Conservation (phyloP, 2,113 vertebrate species). For the Emydocephalus ijimae region DNA sequence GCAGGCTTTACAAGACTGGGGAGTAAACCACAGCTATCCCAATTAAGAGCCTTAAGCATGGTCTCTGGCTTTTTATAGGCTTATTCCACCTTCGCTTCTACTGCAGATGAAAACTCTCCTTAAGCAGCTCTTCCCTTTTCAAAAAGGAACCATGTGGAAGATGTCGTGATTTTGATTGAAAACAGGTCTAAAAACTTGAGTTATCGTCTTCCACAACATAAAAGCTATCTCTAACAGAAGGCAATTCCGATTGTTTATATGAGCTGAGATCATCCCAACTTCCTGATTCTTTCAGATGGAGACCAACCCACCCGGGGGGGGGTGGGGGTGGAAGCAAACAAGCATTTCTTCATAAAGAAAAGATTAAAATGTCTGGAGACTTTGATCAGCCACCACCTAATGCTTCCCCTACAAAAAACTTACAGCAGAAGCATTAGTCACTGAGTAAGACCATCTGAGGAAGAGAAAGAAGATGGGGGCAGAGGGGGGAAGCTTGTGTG, state of each 20-base stretch:
- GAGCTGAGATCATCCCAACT: conserved; percentile 57
- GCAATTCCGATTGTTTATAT: conserved; percentile 55
- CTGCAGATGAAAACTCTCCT: background rate
- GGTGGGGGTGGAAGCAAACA: background rate
- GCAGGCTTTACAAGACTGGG: background rate
- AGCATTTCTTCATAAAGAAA: conserved; percentile 58
- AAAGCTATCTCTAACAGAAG: conserved; percentile 57
- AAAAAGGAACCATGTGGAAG: conserved; percentile 46
- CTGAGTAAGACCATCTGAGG: background rate
- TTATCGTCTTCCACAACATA: conserved; percentile 52
- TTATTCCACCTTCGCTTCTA: background rate
- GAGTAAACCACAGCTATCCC: background rate
- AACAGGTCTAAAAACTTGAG: conserved; percentile 46
- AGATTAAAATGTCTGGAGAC: conserved; percentile 49
- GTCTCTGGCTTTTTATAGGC: background rate
- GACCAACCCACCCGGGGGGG: conserved; percentile 38
- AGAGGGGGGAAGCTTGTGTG: conserved; percentile 43
- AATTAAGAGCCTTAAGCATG: background rate
- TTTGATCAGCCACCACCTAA: conserved; percentile 61
- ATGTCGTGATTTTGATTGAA: conserved; percentile 55
- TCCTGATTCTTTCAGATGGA: conserved; percentile 60
- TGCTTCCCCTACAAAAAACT: conserved; percentile 43
- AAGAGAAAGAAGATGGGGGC: background rate
- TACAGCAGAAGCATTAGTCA: conserved; percentile 36
- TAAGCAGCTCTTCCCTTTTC: conserved; percentile 13